A percentile compares a stretch with the other conserved stretches of the same genome.
These are phyloP conservation scores for Gymnoscopelus braueri DNA, from an alignment of 2,797 vertebrate genomes.

Conservation along the genomic window DNA sequence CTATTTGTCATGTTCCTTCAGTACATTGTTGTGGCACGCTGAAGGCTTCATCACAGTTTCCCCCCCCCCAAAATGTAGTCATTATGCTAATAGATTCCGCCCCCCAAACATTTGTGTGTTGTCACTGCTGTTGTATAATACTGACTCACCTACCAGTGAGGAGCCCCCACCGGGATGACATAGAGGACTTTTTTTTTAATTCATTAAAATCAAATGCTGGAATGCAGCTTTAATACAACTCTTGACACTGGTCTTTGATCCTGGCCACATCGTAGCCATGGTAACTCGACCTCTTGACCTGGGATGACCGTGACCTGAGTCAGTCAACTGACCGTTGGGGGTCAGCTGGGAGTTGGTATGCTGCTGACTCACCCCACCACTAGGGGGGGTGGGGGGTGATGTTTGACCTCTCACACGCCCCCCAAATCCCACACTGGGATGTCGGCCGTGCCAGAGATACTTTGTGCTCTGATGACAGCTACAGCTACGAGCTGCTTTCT, in stretches of 20 bases:
- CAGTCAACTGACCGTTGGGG: background rate
- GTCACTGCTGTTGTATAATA: too few relatives aligned
- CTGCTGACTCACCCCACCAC: constrained; percentile 29
- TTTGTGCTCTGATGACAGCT: constrained; percentile 18
- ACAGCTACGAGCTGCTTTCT: constrained; percentile 39
- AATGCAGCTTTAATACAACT: background rate
- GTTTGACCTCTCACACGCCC: constrained; percentile 74
- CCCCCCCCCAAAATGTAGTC: too few relatives aligned
- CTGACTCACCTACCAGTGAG: too few relatives aligned
- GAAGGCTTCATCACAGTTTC: too few relatives aligned
- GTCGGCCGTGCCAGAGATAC: constrained; percentile 52
- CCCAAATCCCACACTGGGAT: constrained; percentile 70
- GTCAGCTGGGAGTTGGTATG: constrained; percentile 55
- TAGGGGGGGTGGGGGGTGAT: constrained; percentile 24
- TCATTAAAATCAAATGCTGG: background rate
- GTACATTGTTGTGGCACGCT: too few relatives aligned
- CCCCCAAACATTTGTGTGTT: too few relatives aligned
- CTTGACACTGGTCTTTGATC: background rate
- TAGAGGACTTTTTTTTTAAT: too few relatives aligned
- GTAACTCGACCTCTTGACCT: constrained; percentile 37
- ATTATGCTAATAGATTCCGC: too few relatives aligned
- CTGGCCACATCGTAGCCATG: constrained; percentile 13
- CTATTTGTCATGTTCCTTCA: too few relatives aligned
- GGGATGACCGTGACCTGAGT: constrained; percentile 35
- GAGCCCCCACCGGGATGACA: too few relatives aligned